Conservation (phyloP, 23 tunicate species). For the Styela plicata region DNA sequence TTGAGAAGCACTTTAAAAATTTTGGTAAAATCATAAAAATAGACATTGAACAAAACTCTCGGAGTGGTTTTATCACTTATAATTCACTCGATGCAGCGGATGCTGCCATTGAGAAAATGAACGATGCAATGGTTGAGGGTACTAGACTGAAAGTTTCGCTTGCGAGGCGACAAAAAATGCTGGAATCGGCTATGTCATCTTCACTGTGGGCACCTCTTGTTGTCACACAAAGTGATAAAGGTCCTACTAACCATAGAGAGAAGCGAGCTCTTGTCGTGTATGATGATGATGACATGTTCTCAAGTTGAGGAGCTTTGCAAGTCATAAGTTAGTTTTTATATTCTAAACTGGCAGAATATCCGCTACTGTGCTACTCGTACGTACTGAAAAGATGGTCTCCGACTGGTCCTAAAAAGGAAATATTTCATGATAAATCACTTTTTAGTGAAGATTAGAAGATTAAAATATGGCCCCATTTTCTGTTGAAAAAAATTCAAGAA, state of each 20-base stretch:
- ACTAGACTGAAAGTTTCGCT: slow-evolving; percentile 73
- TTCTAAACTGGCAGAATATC: too few species aligned
- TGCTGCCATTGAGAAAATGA: slow-evolving; percentile 64
- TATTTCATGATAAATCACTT: too few species aligned
- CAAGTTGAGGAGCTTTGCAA: background rate
- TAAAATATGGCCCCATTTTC: too few species aligned
- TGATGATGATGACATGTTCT: slow-evolving; percentile 38
- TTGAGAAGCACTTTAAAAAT: slow-evolving; percentile 42
- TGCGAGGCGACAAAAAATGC: slow-evolving; percentile 78
- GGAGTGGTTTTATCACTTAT: slow-evolving; percentile 64
- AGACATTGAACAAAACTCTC: slow-evolving; percentile 57
- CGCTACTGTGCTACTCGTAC: too few species aligned
- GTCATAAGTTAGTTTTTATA: too few species aligned
- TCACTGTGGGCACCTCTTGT: slow-evolving; percentile 56
- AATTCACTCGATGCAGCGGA: slow-evolving; percentile 86
- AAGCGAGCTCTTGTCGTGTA: slow-evolving; percentile 51
- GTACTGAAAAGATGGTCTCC: too few species aligned
- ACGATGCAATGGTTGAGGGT: slow-evolving; percentile 62
- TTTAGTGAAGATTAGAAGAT: too few species aligned
- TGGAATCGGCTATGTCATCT: slow-evolving; percentile 33
- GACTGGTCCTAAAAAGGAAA: too few species aligned
- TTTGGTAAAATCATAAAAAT: slow-evolving; percentile 79
- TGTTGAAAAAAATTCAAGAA: too few species aligned
- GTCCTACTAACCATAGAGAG: slow-evolving; percentile 38
- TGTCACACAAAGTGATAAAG: slow-evolving; percentile 74